These are phyloP conservation scores for Coranthus polyacanthus DNA, from an alignment of 2,797 vertebrate genomes.

Conservation along the genomic window DNA sequence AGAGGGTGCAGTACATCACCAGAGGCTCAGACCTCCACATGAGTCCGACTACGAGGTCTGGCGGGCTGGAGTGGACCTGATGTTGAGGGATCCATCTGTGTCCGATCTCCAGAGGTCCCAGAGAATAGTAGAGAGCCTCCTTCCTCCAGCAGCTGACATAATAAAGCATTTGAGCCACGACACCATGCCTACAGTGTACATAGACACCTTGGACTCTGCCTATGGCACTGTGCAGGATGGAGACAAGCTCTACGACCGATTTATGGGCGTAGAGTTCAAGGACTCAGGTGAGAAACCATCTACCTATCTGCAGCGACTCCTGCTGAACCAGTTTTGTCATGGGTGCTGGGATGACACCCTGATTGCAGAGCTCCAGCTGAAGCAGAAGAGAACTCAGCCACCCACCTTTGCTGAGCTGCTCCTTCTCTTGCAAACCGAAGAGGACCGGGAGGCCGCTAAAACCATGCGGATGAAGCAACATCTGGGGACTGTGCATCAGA, in stretches of 20 bases:
- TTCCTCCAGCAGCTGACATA: too few species aligned
- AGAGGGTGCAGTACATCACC: background rate
- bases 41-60: background rate
- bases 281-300: constrained; percentile 34
- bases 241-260: constrained; percentile 40
- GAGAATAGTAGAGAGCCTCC: too few species aligned
- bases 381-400: constrained; percentile 10
- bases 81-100: background rate
- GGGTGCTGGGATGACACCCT: constrained; percentile 4
- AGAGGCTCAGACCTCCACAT: background rate
- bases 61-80: background rate
- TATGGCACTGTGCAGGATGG: constrained; percentile 44
- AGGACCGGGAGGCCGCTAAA: background rate
- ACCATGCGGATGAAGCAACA: background rate
- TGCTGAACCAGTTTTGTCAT: background rate
- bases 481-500: background rate
- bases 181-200: background rate
- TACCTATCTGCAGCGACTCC: constrained; percentile 11
- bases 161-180: background rate
- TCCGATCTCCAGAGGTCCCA: background rate
- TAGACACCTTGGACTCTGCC: constrained; percentile 30
- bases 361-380: constrained; percentile 2
- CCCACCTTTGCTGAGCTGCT: constrained; percentile 15
- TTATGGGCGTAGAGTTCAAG: constrained; percentile 15
- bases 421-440: background rate